Percentiles rank a stretch among this genome's conserved stretches.
Conservation (phyloP, 2,888 invertebrate species). For the Philereme vetulata region DNA sequence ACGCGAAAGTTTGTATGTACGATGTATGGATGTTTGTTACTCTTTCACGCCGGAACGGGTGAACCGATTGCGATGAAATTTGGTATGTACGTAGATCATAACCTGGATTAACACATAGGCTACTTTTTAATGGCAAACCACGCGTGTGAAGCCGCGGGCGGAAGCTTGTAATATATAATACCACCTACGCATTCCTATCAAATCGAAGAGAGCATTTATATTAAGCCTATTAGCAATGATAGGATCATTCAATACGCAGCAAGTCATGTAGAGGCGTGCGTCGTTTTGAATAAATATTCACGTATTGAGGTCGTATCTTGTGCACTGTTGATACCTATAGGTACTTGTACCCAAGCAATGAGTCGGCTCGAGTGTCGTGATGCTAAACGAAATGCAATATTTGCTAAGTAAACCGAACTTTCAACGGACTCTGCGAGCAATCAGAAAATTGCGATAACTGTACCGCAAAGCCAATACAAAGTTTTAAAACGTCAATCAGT, state of each 20-base stretch:
- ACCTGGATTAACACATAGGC: too few species aligned
- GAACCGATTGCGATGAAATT: too few species aligned
- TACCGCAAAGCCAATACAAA: background rate
- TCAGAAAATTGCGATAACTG: constrained; percentile 20
- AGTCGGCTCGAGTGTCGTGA: constrained; percentile 43
- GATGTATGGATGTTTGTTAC: too few species aligned
- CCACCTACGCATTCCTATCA: constrained; percentile 20
- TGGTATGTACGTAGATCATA: too few species aligned
- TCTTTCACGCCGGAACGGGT: too few species aligned
- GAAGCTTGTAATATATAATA: constrained; percentile 21
- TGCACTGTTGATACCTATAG: constrained; percentile 56
- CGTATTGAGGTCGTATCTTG: constrained; percentile 72
- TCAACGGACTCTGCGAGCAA: constrained; percentile 29
- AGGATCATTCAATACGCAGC: constrained; percentile 53
- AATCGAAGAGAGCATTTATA: constrained; percentile 28
- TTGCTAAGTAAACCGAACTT: constrained; percentile 58
- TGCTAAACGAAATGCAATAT: constrained; percentile 66
- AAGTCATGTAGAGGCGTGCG: constrained; percentile 48
- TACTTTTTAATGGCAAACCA: too few species aligned
- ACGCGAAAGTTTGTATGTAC: too few species aligned
- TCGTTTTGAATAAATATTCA: constrained; percentile 62
- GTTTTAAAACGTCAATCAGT: background rate
- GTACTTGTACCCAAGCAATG: constrained; percentile 31
- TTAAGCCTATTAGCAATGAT: constrained; percentile 49
- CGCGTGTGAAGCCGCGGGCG: too few species aligned